A percentile compares a stretch with the other conserved stretches of the same genome.
Evolutionary conservation across 92 coral and sea anemone genomes (phyloP).

Genomic region (Palythoa caribaeorum): DNA sequence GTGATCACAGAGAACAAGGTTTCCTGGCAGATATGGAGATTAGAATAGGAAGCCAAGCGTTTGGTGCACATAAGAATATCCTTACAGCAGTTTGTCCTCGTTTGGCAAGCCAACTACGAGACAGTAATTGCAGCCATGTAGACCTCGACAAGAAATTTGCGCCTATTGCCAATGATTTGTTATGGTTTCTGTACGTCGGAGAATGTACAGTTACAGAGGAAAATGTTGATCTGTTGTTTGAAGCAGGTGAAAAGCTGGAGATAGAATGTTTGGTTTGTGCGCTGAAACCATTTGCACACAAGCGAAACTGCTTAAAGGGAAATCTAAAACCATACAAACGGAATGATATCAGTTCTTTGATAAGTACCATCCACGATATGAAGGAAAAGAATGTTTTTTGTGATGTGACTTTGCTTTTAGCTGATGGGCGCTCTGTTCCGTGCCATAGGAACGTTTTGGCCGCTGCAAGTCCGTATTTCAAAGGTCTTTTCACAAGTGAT

Average conservation of each 20-base stretch:
- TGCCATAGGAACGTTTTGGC: constrained; percentile 69
- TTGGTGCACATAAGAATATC: constrained; percentile 65
- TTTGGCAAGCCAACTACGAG: constrained; percentile 52
- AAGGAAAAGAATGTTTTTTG: constrained; percentile 53
- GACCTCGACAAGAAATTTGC: constrained; percentile 60
- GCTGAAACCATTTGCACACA: constrained; percentile 33
- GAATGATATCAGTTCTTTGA: constrained; percentile 21
- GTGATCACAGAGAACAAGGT: constrained; percentile 34
- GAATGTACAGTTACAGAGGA: constrained; percentile 54
- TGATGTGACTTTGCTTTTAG: constrained; percentile 56
- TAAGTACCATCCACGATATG: constrained; percentile 38
- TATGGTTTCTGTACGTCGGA: constrained; percentile 57
- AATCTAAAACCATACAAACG: constrained; percentile 47
- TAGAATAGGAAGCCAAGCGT: constrained; percentile 35
- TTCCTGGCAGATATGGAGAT: constrained; percentile 57
- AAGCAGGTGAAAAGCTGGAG: constrained; percentile 49
- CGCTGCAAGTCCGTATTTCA: constrained; percentile 66
- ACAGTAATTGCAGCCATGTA: constrained; percentile 4
- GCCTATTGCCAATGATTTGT: constrained; percentile 40
- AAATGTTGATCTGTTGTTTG: constrained; percentile 34
- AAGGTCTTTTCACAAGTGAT: constrained; percentile 66
- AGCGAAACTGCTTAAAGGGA: constrained; percentile 13
- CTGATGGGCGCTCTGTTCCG: constrained; percentile 51
- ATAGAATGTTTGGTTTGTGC: constrained; percentile 20
- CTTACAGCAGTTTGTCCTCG: constrained; percentile 38